Evolutionary conservation across 1,140 invertebrate species (phyloP), one percentile per base, ranked within the genome.

Genomic region (Trinorchestia longiramus): DNA sequence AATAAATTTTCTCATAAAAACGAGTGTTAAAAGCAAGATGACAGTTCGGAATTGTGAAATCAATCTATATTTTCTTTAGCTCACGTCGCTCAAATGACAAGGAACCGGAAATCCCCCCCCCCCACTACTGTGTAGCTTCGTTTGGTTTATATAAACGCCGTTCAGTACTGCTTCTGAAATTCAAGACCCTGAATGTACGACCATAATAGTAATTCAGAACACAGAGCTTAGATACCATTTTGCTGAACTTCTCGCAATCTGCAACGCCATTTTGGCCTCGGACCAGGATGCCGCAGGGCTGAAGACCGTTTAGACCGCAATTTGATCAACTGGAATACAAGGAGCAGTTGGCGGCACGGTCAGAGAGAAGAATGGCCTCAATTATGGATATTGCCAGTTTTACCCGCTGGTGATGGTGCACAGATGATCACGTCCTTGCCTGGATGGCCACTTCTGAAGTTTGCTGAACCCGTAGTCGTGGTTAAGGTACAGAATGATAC

Each of bases 271-370:
- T 77, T 1, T 28, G 28, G 28, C 47, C 1, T 11, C 62, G 15
- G 28, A 3, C 62, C 47, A 11, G 47, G 47, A 53, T 19, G 8
- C 47, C 47, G 47, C 47, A 53, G 47, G 8, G 62, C 62, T 36
- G 8, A 1, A 15, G 62, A 28, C 62, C 11, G 11, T 36, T 77
- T 77, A 77, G 62, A 11, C 62, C 3, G 62, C 62, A 77, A 36
- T 77, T 77, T 77, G 62, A 77, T 77, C 62, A 77, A 77, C 62
- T 77, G 62, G 62, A 77, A 77, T 77, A 77, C 62, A 77, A 77
- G 62, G 62, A 77, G 62, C 62, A 77, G 62, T 77, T 77, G 62
- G 62, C 62, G 62, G 62, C 11, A 28, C 62, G 62, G 62, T 28
- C 3, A 19, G 62, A 11, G 62, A 77, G 62, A 77, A 77, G 62